Evolutionary conservation across 2,113 vertebrate genomes (phyloP), one percentile per base, ranked within the genome.

Genomic region (Arenaria interpres): DNA sequence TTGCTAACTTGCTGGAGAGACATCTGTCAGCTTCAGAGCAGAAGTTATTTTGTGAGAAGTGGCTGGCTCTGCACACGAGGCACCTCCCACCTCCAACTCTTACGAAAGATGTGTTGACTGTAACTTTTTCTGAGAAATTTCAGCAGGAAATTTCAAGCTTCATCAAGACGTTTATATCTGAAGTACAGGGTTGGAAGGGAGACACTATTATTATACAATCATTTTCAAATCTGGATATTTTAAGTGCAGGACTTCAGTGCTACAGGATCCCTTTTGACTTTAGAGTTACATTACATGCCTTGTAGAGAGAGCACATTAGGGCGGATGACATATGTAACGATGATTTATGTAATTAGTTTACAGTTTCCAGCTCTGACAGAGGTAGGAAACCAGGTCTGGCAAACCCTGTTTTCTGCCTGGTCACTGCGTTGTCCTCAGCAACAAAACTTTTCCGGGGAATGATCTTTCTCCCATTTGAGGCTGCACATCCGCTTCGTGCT

Each of bases 401-500:
- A 85, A 41, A 76, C 22, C 32, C 56, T 54, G 28, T 54, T 54
- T 54, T 18, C 28, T 54, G 9, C 53, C 27, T 19, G 9, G 28
- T 17, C 16, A 18, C 53, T 68, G 45, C 12, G 1, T 35, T n/a
- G n/a, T 12, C 46, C 85, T 20, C 37, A 73, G 59, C 62, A 88
- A 41, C 43, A 43, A 30, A 41, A 63, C 30, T 75, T 28, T 53
- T 14, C 28, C 0, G 1, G 35, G 33, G 14, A 68, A 35, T 1
- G 2, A 19, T 50, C 25, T 23, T 56, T 43, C 39, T 56, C 25
- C 14, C 10, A 12, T 17, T 22, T 20, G 59, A 72, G 19, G 19
- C 0, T 48, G 10, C 6, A 1, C 2, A 4, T 33, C 68, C 67
- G n/a, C 43, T 53, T 24, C 0, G 1, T 53, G 53, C 48, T 76